phyloP scores from a whole-genome alignment of 2,888 invertebrate genomes.

The Gymnoscelis rufifasciata region DNA sequence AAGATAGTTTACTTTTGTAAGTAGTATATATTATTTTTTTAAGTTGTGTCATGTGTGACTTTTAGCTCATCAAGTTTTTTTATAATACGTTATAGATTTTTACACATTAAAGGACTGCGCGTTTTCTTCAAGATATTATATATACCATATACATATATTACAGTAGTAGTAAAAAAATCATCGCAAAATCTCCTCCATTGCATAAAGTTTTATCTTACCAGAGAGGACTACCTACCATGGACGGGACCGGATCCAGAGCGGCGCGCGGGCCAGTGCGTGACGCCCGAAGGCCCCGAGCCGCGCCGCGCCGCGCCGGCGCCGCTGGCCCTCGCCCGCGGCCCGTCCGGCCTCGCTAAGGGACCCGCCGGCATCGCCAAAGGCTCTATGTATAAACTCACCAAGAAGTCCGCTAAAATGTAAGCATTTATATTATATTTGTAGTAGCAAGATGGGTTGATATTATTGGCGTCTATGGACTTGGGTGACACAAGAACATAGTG shows the following conservation, averaged over 20 bases:
- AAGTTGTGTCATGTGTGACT: too few relatives aligned
- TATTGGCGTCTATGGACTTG: too few relatives aligned
- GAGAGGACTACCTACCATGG: constrained; percentile 91
- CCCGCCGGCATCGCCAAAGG: constrained; percentile 88
- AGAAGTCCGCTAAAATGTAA: constrained; percentile 64
- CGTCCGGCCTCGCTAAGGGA: constrained; percentile 84
- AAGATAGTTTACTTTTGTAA: constrained; percentile 88
- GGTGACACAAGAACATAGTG: too few relatives aligned
- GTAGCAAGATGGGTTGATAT: too few relatives aligned
- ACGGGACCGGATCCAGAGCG: constrained; percentile 86
- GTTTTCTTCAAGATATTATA: too few relatives aligned
- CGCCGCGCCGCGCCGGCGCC: constrained; percentile 60
- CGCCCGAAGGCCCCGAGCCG: constrained; percentile 69
- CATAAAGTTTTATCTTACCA: constrained; percentile 49
- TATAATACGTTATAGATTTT: too few relatives aligned
- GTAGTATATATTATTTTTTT: constrained; percentile 45
- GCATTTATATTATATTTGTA: constrained; percentile 24
- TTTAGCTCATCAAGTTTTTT: too few relatives aligned
- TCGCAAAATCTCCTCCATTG: too few relatives aligned
- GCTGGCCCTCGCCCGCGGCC: constrained; percentile 83
- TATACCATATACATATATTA: too few relatives aligned
- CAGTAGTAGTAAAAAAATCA: too few relatives aligned
- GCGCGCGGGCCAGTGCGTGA: constrained; percentile 77
- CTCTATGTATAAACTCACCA: constrained; percentile 85
- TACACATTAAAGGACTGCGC: too few relatives aligned